These are phyloP conservation scores for Scarus forsteni DNA, from an alignment of 2,797 vertebrate genomes.

Conservation along the genomic window DNA sequence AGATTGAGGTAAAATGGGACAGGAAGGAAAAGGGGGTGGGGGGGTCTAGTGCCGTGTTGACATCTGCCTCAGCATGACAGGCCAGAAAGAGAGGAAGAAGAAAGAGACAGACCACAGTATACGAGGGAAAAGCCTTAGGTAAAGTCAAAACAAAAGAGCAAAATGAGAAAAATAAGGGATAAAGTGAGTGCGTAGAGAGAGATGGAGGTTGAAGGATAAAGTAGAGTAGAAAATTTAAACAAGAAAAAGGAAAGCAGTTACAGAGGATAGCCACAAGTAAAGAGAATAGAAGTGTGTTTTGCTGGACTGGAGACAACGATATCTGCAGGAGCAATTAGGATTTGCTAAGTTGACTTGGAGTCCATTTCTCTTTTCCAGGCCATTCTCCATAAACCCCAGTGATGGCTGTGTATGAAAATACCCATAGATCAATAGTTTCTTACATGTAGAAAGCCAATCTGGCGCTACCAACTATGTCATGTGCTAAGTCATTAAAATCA, in stretches of 20 bases:
- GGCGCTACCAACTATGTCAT: no score
- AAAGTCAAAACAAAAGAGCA: slow-evolving; percentile 8
- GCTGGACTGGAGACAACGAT: slow-evolving; percentile 20
- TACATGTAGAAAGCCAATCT: no score
- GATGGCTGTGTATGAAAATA: no score
- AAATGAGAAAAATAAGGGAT: neutral
- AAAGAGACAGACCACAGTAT: slow-evolving; percentile 3
- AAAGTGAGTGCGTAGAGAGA: neutral
- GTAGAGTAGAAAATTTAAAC: slow-evolving; percentile 1
- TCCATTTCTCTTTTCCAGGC: slow-evolving; percentile 8
- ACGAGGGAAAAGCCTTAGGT: slow-evolving; percentile 21
- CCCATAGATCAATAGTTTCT: neutral
- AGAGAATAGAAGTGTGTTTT: slow-evolving; percentile 7
- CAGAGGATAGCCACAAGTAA: neutral
- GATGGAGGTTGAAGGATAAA: neutral
- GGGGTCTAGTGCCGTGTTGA: slow-evolving; percentile 31
- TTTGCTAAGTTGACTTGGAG: slow-evolving; percentile 44
- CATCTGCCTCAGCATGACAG: slow-evolving; percentile 40
- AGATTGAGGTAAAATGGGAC: slow-evolving; percentile 12
- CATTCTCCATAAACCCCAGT: no score
- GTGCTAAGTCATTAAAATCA: no score
- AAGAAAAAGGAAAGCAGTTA: slow-evolving; percentile 4
- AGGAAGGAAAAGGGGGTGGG: slow-evolving; percentile 6
- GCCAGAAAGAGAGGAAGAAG: neutral
- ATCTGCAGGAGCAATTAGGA: slow-evolving; percentile 67